Conservation (phyloP, 2,113 vertebrate species). For the Vombatus ursinus region DNA sequence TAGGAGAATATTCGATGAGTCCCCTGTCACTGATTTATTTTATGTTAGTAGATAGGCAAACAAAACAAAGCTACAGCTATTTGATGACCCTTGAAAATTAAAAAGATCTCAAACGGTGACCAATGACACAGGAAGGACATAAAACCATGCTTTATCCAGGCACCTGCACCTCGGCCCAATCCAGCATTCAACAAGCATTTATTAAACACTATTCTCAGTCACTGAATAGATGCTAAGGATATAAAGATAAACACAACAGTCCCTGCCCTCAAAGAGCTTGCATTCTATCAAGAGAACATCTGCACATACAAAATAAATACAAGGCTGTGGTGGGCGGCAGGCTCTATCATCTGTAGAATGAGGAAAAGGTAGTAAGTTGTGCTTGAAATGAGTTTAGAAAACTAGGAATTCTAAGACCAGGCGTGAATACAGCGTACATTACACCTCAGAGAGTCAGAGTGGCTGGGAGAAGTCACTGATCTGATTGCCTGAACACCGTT, state of each 20-base stretch:
- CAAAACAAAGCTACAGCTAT: constrained; percentile 26
- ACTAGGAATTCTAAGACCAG: background rate
- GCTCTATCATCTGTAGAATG: background rate
- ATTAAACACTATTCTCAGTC: background rate
- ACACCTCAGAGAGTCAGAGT: background rate
- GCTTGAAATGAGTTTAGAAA: background rate
- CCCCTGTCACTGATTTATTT: constrained; percentile 11
- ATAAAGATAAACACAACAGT: background rate
- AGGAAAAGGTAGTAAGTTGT: background rate
- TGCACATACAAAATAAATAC: background rate
- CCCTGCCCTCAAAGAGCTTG: background rate
- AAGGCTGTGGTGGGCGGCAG: background rate
- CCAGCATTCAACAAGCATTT: background rate
- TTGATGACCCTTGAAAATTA: constrained; percentile 11
- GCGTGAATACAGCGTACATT: background rate
- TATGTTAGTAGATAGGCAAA: constrained; percentile 57
- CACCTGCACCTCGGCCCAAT: background rate
- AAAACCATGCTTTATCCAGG: background rate
- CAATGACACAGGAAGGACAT: background rate
- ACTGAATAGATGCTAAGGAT: background rate
- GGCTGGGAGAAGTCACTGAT: background rate
- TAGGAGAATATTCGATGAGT: constrained; percentile 58
- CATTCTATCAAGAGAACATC: background rate
- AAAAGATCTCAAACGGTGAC: background rate
- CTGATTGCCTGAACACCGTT: background rate